Base-by-base conservation (phyloP, 2,888 invertebrate species). In the Lordiphosa andalusiaca region DNA sequence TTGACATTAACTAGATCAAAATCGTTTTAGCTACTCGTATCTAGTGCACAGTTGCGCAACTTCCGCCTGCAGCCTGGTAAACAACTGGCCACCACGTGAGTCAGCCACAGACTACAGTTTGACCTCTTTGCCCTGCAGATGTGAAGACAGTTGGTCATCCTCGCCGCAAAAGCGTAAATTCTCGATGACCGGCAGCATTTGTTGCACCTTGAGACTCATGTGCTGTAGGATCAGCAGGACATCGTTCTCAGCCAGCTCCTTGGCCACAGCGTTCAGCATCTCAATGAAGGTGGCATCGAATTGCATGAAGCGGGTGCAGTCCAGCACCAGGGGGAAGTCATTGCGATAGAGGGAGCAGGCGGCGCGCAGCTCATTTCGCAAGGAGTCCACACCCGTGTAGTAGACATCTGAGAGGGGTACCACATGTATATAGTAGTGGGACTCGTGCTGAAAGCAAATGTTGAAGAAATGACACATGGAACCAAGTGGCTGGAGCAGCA, bases 241-340 rank as follows among this genome's bases (percentile, higher is more conserved):
- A 71, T 89, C 88, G 57, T 91, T 91, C 19, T 87, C 88, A 39
- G 91, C 89, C 62, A 94, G 91, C 54, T 92, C 92, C 61, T 90
- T 90, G 4, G 91, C 87, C 6, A 94, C 82, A 0, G 91, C 90
- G 62, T 91, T 91, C 3, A 95, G 87, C 48, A 92, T 91, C 92
- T 94, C 90, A 5, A 91, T 90, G 7, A 93, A 92, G 0, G 94
- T 92, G 85, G 93, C 93, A 90, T 96, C 95, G 35, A 94, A 87
- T 53, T 92, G 90, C 64, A 92, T 91, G 63, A 95, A 91, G 64
- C 91, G 91, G 1, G 85, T 83, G 75, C 94, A 94, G 88, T 95
- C 93, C 1, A 96, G 82, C 0, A 92, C 91, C 19, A 93, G 84
- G 0, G 92, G 92, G 9, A 91, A 88, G 23, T 87, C 87, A 69